Evolutionary conservation across 2,113 vertebrate species (phyloP).

Genomic region (Prinia subflava): DNA sequence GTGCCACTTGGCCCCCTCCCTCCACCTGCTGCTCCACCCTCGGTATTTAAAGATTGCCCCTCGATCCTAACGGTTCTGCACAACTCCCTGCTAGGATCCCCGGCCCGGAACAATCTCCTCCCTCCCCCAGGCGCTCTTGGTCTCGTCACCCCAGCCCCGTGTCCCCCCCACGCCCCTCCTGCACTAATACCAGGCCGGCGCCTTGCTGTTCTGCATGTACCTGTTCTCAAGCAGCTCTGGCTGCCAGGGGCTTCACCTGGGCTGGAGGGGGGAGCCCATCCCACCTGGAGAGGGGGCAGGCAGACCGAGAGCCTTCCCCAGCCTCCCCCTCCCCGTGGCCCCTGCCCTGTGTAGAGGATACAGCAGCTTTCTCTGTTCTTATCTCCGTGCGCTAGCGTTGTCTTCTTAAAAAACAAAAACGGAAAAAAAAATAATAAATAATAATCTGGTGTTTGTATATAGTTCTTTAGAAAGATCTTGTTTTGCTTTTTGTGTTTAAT

Average conservation of each 20-base stretch:
- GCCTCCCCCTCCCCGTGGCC: not conserved
- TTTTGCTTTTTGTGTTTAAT: conserved; percentile 72
- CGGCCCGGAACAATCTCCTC: not conserved
- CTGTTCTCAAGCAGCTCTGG: not conserved
- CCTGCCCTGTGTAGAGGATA: conserved; percentile 61
- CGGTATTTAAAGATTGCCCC: conserved; percentile 47
- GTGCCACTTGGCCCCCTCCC: conserved; percentile 34
- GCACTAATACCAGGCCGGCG: conserved; percentile 43
- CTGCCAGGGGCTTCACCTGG: not conserved
- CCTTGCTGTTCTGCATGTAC: conserved; percentile 66
- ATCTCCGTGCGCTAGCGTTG: conserved; percentile 63
- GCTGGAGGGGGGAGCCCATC: not conserved
- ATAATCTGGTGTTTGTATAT: conserved; percentile 73
- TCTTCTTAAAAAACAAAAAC: conserved; percentile 61
- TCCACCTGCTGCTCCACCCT: not conserved
- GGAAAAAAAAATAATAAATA: conserved; percentile 26
- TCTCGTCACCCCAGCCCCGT: not conserved
- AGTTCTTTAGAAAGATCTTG: conserved; percentile 73
- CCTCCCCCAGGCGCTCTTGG: not conserved
- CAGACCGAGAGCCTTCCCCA: not conserved
- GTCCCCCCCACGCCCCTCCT: not conserved
- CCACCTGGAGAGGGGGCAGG: not conserved
- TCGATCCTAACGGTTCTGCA: conserved; percentile 20
- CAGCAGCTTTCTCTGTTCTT: conserved; percentile 69
- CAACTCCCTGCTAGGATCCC: conserved; percentile 39